A percentile compares a stretch with the other conserved stretches of the same genome.
Evolutionary conservation across 35 echinoderm and acorn worm species (phyloP).

Genomic region (Chiridota heheva): DNA sequence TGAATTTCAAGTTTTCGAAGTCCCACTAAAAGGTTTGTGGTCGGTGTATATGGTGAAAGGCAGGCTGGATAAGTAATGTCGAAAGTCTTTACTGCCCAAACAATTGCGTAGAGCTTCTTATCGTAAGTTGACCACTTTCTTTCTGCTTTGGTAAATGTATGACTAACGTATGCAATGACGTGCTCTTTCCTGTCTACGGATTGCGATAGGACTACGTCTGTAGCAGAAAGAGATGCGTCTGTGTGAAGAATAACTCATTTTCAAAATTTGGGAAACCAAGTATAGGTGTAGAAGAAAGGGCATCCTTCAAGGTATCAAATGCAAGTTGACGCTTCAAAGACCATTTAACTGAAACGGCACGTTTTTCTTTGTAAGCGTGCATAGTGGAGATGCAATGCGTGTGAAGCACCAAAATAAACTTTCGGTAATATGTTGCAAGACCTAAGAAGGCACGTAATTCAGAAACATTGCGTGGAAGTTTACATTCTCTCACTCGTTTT

Average conservation of each 20-base stretch:
- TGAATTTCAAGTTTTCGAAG: too few species aligned
- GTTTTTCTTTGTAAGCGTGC: neutral
- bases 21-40: too few species aligned
- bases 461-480: neutral
- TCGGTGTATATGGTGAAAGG: slow-evolving; percentile 49
- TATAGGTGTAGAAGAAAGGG: slow-evolving; percentile 1
- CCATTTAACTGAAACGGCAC: slow-evolving; percentile 32
- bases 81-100: slow-evolving; percentile 37
- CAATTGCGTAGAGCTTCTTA: slow-evolving; percentile 11
- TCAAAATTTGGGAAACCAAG: slow-evolving; percentile 27
- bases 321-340: slow-evolving; percentile 4
- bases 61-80: slow-evolving; percentile 38
- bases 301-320: slow-evolving; percentile 17
- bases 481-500: slow-evolving; percentile 16
- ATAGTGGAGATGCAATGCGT: slow-evolving; percentile 5
- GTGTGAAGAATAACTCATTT: slow-evolving; percentile 22
- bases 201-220: slow-evolving; percentile 32
- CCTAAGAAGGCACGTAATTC: slow-evolving; percentile 41
- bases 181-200: neutral
- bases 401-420: slow-evolving; percentile 42
- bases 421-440: slow-evolving; percentile 46
- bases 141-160: slow-evolving; percentile 2
- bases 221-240: slow-evolving; percentile 12
- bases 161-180: slow-evolving; percentile 31
- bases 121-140: slow-evolving; percentile 30